Base-by-base conservation (phyloP, 2,113 vertebrate genomes). In the Mormoops blainvillei region DNA sequence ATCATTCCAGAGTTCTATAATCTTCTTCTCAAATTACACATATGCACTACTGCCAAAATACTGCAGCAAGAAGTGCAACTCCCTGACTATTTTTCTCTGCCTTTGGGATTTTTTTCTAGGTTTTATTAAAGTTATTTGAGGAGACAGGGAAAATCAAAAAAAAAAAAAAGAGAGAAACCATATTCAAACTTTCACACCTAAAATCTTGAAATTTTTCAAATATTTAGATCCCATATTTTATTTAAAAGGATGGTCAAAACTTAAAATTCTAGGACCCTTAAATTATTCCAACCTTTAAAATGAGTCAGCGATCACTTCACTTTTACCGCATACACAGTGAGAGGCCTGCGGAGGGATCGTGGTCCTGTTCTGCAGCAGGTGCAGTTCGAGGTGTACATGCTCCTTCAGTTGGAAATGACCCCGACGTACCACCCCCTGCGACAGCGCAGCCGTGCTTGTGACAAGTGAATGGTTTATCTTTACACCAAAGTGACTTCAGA, bases 381-480 rank as follows among this genome's bases (percentile, higher is more conserved):
- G 26, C 26, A 54, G 58, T 91, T 41, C 43, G 36, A 88, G n/a
- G 91, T 52, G 33, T 1, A 26, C 18, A 73, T 4, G 48, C 2
- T 58, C 73, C 91, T 80, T 65, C 38, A 77, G 86, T 43, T 94
- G 82, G 26, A 93, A 93, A 16, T 89, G 58, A 88, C 38, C 22
- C 43, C 19, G 45, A 38, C 45, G n/a, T 43, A 31, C 20, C 5
- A 68, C 33, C 63, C 28, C 67, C 63, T 14, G 33, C n/a, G 61
- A 48, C 56, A 74, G 45, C 12, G 4, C 19, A n/a, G 82, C 33
- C 78, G 91, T 70, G 24, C 95, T 61, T 89, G 33, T 85, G 56
- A 86, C 81, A 97, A 78, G 45, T 67, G 54, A 93, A 91, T 36
- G 18, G 78, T 56, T 94, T 77, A 71, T 81, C 71, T 82, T 83